Evolutionary conservation across 1,140 invertebrate genomes (phyloP).

Genomic region (Mercenaria mercenaria): DNA sequence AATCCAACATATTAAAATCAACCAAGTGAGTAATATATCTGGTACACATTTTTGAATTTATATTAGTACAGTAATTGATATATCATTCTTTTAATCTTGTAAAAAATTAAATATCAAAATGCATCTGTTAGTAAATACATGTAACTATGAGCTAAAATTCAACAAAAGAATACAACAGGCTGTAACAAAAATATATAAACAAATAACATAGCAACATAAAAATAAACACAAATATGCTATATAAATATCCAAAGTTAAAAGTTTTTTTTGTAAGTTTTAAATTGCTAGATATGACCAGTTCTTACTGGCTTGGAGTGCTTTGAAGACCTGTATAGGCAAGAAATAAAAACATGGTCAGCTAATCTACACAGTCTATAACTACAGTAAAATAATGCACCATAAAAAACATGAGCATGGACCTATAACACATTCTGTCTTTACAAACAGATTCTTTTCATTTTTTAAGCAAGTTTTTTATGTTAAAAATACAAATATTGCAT

Average conservation of each 20-base stretch:
- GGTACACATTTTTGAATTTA: too few species aligned
- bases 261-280: background rate
- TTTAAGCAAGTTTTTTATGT: too few species aligned
- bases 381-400: background rate
- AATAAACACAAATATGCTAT: background rate
- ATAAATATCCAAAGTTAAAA: too few species aligned
- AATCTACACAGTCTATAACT: background rate
- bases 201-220: constrained; percentile 7
- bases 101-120: too few species aligned
- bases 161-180: background rate
- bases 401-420: background rate
- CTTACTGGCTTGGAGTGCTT: background rate
- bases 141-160: background rate
- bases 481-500: too few species aligned
- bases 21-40: too few species aligned
- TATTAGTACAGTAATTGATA: too few species aligned
- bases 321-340: constrained; percentile 33
- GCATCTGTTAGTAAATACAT: background rate
- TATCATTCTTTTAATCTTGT: too few species aligned
- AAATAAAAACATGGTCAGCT: constrained; percentile 22
- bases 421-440: background rate
- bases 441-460: too few species aligned
- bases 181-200: constrained; percentile 10
- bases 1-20: too few species aligned
- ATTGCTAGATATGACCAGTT: constrained; percentile 36